These are phyloP conservation scores for Ceratotherium simum DNA, from an alignment of 2,113 vertebrate genomes.

Conservation along the genomic window DNA sequence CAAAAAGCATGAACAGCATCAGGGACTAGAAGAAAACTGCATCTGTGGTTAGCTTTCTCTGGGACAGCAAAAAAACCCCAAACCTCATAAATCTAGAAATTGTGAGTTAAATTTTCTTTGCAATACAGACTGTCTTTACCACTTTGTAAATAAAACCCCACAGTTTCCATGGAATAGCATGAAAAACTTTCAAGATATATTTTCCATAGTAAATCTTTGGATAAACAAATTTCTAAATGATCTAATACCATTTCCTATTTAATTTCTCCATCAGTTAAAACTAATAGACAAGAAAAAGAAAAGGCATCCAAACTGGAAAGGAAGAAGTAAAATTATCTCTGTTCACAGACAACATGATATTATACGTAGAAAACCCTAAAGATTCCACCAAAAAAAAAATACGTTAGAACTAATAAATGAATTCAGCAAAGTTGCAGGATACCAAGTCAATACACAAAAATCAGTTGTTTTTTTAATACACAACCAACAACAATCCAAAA, in stretches of 20 bases:
- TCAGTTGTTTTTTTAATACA: not conserved
- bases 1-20: not conserved
- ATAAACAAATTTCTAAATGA: slow-evolving; percentile 28
- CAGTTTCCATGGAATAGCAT: not conserved
- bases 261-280: not conserved
- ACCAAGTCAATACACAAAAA: not conserved
- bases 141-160: not conserved
- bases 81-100: not conserved
- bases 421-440: not conserved
- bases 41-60: not conserved
- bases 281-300: not conserved
- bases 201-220: not conserved
- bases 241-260: not conserved
- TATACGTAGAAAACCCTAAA: not conserved
- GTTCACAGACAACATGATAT: not conserved
- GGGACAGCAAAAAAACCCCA: not conserved
- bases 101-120: not conserved
- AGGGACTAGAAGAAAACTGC: not conserved
- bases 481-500: not conserved
- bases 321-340: not conserved
- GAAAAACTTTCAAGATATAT: not conserved
- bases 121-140: not conserved
- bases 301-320: not conserved
- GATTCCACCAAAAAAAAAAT: not conserved
- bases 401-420: not conserved